Evolutionary conservation across 2,113 vertebrate genomes (phyloP), one percentile per base, ranked within the genome.

Genomic region (Sphyrna mokarran): DNA sequence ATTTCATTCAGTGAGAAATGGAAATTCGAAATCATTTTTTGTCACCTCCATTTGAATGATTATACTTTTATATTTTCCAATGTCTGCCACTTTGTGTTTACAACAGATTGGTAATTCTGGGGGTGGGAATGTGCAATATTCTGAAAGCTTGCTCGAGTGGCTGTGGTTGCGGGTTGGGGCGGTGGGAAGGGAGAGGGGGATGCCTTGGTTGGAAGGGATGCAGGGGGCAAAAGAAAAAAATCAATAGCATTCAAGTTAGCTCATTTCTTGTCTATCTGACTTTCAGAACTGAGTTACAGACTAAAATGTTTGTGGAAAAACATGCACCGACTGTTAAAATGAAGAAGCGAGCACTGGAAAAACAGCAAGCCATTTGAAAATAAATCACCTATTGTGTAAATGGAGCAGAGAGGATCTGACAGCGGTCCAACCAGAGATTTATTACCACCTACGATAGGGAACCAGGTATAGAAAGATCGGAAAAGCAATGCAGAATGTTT

Each of bases 31-130:
- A 13, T 29, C 0, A 40, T 40, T 89, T 43, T 6, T 40, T 9
- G 33, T 10, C 16, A 18, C 48, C 7, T 66, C 33, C 58, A 33
- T 66, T 68, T 91, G 61, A 61, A 16, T 68, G 2, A 89, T 89
- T 89, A 68, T 66, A 93, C 8, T 93, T 93, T 93, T 89, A 40
- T 66, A 93, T 20, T 93, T 93, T 93, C 29, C 63, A 93, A n/a
- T 2, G 48, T 20, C 37, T 18, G 0, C 20, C 54, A 33, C 11
- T 63, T 6, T 58, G 18, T 63, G 20, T 33, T 66, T 63, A 63
- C 33, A 18, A 14, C 1, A 68, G 9, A 22, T 66, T 18, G 6
- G 11, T 26, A 54, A 20, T 9, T 22, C 85, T 22, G 23, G 85
- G 85, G 3, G 33, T 33, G 26, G 26, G 86, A 90, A 33, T 33